Percentiles rank a stretch among this genome's conserved stretches.
These are phyloP conservation scores for Creontiades dilutus DNA, from an alignment of 2,888 invertebrate genomes.

Conservation along the genomic window DNA sequence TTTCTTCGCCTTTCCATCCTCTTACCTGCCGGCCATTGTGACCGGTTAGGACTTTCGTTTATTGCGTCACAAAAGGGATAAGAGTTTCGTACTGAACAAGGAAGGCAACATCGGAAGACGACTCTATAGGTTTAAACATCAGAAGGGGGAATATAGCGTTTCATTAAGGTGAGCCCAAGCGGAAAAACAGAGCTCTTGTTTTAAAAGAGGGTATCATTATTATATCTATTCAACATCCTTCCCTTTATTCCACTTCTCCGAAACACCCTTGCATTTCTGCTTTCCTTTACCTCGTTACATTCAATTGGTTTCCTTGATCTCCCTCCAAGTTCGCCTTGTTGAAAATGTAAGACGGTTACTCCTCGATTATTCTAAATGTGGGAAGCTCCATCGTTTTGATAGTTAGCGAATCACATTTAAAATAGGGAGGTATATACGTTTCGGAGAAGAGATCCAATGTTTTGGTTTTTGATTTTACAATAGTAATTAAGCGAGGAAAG, in stretches of 20 bases:
- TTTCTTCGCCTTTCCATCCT: neutral
- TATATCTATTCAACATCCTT: conserved; percentile 49
- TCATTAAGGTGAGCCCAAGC: conserved; percentile 14
- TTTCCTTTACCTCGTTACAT: conserved; percentile 37
- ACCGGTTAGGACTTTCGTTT: conserved; percentile 7
- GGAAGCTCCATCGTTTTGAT: too few relatives aligned
- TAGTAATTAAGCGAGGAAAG: too few relatives aligned
- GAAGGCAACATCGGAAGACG: neutral
- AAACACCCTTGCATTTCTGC: conserved; percentile 17
- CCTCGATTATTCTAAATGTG: too few relatives aligned
- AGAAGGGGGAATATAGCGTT: conserved; percentile 33
- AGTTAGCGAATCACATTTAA: too few relatives aligned
- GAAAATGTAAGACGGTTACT: too few relatives aligned
- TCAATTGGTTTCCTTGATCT: conserved; percentile 44
- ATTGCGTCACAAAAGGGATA: neutral
- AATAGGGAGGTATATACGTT: too few relatives aligned
- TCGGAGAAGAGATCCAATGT: too few relatives aligned
- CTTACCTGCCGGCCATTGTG: conserved; percentile 19
- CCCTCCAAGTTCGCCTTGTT: neutral
- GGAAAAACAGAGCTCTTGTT: conserved; percentile 55
- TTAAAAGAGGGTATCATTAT: conserved; percentile 26
- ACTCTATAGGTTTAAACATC: neutral
- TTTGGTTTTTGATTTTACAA: too few relatives aligned
- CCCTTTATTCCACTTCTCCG: conserved; percentile 14
- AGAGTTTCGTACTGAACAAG: conserved; percentile 3